Percentiles rank a stretch among this genome's conserved stretches.
Evolutionary conservation across 2,797 vertebrate genomes (phyloP).

Genomic region (Labroides dimidiatus): DNA sequence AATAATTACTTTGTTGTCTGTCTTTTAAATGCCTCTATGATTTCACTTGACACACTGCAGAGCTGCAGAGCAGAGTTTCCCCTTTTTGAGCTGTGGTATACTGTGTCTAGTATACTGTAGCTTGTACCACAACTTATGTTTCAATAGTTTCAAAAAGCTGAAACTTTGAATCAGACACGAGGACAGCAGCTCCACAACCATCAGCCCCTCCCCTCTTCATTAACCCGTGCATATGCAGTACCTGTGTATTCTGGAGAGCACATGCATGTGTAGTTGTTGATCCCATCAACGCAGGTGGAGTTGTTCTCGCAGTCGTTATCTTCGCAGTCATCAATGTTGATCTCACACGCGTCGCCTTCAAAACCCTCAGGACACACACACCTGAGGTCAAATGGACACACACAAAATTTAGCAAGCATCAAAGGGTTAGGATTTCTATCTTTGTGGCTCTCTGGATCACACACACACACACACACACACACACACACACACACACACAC

Average conservation of each 20-base stretch:
- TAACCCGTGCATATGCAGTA: conserved; percentile 66
- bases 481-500: conserved; percentile 16
- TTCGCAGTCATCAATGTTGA: conserved; percentile 97
- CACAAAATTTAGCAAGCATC: conserved; percentile 10
- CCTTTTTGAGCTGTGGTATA: no score
- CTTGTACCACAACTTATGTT: no score
- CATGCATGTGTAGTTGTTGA: conserved; percentile 98
- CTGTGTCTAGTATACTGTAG: no score
- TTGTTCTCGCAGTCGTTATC: conserved; percentile 99
- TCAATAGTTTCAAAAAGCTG: no score
- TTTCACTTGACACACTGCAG: no score
- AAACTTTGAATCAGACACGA: neutral
- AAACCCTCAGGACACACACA: conserved; percentile 96
- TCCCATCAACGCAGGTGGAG: conserved; percentile 96
- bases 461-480: conserved; percentile 16
- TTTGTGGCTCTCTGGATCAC: neutral
- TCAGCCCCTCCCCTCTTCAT: neutral
- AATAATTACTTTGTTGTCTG: no score
- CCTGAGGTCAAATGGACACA: conserved; percentile 78
- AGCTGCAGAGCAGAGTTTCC: no score
- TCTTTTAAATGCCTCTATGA: no score
- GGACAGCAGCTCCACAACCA: neutral
- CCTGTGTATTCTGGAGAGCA: conserved; percentile 98
- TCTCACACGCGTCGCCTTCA: conserved; percentile 94
- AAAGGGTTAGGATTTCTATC: neutral